Percentiles rank a stretch among this genome's conserved stretches.
phyloP scores from a whole-genome alignment of 2,888 invertebrate species.

The Hermaeophaga mercurialis region DNA sequence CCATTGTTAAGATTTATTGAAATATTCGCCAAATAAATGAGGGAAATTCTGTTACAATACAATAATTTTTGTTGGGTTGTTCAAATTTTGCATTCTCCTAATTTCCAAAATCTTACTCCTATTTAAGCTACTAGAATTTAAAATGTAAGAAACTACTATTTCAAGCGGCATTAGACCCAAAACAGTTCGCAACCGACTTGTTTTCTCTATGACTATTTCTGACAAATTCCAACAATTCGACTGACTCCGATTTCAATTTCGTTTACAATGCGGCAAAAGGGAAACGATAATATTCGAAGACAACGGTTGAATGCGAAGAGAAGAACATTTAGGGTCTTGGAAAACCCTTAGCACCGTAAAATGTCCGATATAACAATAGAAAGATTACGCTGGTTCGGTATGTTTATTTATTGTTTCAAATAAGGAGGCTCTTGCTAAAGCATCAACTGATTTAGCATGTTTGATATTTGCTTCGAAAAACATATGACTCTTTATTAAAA shows the following conservation, averaged over 20 bases:
- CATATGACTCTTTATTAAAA: too few relatives aligned
- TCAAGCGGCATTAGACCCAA: slow-evolving; percentile 13
- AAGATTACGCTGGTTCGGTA: slow-evolving; percentile 42
- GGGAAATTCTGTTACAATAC: too few relatives aligned
- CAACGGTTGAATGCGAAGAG: slow-evolving; percentile 24
- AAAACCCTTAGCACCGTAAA: slow-evolving; percentile 34
- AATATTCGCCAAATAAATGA: too few relatives aligned
- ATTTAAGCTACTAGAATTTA: background rate
- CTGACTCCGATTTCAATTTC: slow-evolving; percentile 30
- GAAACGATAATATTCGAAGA: slow-evolving; percentile 30
- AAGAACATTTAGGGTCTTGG: slow-evolving; percentile 22
- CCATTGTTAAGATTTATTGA: too few relatives aligned
- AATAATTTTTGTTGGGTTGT: too few relatives aligned
- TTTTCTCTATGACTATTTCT: slow-evolving; percentile 21
- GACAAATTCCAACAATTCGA: slow-evolving; percentile 28
- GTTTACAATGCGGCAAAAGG: slow-evolving; percentile 30
- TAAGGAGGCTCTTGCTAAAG: slow-evolving; percentile 24
- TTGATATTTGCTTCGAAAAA: background rate
- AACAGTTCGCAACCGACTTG: slow-evolving; percentile 2
- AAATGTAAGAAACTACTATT: slow-evolving; percentile 8
- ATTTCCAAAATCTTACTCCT: background rate
- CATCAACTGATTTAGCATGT: slow-evolving; percentile 9
- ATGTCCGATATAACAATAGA: slow-evolving; percentile 43
- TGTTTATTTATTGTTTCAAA: slow-evolving; percentile 40
- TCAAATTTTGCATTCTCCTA: too few relatives aligned